Base-by-base conservation (phyloP, 2,113 vertebrate genomes). In the Falco punctatus region DNA sequence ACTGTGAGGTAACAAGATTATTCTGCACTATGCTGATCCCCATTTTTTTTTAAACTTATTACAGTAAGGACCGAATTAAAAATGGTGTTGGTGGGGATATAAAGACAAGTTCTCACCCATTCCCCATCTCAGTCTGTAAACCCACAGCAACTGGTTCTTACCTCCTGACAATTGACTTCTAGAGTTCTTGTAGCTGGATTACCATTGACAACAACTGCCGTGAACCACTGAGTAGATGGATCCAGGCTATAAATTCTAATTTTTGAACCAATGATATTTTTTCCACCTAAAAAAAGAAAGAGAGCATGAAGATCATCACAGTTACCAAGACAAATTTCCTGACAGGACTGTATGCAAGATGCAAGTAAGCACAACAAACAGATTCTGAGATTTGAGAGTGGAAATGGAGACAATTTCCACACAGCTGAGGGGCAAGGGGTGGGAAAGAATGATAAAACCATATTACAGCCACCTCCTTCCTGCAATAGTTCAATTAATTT, bases 221-320 rank as follows among this genome's bases (percentile, higher is more conserved):
- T 97, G 95, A 98, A 98, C 98, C 98, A 98, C 93, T 98, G 98
- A 66, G 97, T 98, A 23, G 98, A 98, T 51, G 98, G 98, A 81
- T 98, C 98, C 97, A 98, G 96, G 89, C 98, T 98, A 74, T 98
- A 98, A 91, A 98, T 98, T 92, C 97, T 98, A 24, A 98, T 98
- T 97, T 98, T 98, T 27, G 97, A 98, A 70, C 98, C 98, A 97
- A 98, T 96, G 2, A 98, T 97, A 88, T 98, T 98, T 95, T 98
- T 98, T 49, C 98, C 98, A 95, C 98, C 98, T 98, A 90, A 30
- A 93, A 94, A 88, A 91, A 70, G 30, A 72, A 57, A 71, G 11
- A 6, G 19, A 44, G 10, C 5, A 58, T 6, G 17, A 89, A 69
- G 11, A 91, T 44, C 5, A 46, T 5, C 46, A 81, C 13, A 67